phyloP scores from a whole-genome alignment of 2,113 vertebrate genomes.

The Pholis gunnellus region DNA sequence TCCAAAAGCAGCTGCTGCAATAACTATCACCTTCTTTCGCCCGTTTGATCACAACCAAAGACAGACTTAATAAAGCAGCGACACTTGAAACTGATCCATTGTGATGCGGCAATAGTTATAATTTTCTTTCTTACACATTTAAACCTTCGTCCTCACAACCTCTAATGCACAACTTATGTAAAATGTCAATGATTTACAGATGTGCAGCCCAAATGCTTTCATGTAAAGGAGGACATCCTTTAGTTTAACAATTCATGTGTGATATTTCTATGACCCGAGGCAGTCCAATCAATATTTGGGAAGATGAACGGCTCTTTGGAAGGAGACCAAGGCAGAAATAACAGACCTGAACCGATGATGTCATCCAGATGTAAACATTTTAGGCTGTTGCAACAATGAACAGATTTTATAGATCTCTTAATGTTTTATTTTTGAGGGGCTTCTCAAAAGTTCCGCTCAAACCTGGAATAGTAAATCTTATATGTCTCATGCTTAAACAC shows the following conservation, averaged over 20 bases:
- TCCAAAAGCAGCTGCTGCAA: constrained; percentile 8
- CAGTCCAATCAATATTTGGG: constrained; percentile 52
- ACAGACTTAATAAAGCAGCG: constrained; percentile 2
- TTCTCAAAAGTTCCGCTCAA: constrained; percentile 38
- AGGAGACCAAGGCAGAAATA: constrained; percentile 42
- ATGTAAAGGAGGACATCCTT: constrained; percentile 4
- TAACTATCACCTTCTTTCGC: not conserved
- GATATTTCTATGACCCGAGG: constrained; percentile 37
- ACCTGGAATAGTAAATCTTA: not conserved
- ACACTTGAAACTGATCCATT: not conserved
- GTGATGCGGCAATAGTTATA: constrained; percentile 7
- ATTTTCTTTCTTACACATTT: constrained; percentile 18
- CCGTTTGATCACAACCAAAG: constrained; percentile 17
- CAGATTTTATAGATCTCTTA: constrained; percentile 17
- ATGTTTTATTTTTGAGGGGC: constrained; percentile 25
- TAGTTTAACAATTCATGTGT: constrained; percentile 15
- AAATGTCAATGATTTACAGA: constrained; percentile 31
- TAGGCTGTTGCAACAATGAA: constrained; percentile 16
- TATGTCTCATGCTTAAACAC: not conserved
- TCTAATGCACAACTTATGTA: constrained; percentile 29
- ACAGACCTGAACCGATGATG: constrained; percentile 55
- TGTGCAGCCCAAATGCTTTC: constrained; percentile 9
- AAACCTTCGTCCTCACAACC: constrained; percentile 20
- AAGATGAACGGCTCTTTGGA: constrained; percentile 54
- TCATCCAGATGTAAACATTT: constrained; percentile 56